phyloP scores from a whole-genome alignment of 2,888 invertebrate genomes.

The Drosophila gaucha region DNA sequence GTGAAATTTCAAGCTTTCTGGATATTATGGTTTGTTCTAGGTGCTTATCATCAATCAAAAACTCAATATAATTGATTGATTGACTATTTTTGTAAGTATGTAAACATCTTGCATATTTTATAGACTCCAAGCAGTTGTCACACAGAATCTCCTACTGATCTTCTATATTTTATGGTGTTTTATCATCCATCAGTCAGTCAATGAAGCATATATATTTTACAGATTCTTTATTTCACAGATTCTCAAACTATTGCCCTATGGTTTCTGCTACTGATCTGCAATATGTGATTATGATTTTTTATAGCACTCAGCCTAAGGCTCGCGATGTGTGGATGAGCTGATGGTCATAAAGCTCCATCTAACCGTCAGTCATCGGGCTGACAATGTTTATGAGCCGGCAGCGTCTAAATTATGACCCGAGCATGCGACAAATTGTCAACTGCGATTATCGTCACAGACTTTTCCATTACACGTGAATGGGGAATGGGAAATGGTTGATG shows the following conservation, averaged over 20 bases:
- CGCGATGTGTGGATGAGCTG: slow-evolving; percentile 5
- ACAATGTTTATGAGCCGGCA: slow-evolving; percentile 37
- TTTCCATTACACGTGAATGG: slow-evolving; percentile 38
- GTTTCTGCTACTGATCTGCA: not conserved
- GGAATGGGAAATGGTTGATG: slow-evolving; percentile 24
- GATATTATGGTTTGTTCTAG: no score
- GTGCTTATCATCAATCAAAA: no score
- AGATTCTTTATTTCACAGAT: no score
- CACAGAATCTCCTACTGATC: no score
- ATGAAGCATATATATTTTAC: not conserved
- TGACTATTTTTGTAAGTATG: no score
- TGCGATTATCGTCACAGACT: slow-evolving; percentile 42
- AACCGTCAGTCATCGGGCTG: slow-evolving; percentile 13
- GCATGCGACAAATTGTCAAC: slow-evolving; percentile 65
- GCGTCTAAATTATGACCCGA: slow-evolving; percentile 36
- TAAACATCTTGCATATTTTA: no score
- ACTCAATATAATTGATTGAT: no score
- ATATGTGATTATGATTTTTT: not conserved
- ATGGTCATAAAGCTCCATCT: slow-evolving; percentile 29
- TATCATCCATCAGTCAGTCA: not conserved
- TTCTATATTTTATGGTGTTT: no score
- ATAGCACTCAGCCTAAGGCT: not conserved
- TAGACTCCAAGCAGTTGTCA: no score
- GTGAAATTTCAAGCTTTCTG: no score
- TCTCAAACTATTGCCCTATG: not conserved